Percentiles rank a stretch among this genome's conserved stretches.
phyloP scores from a whole-genome alignment of 2,113 vertebrate species.

The Percopsis transmontana region DNA sequence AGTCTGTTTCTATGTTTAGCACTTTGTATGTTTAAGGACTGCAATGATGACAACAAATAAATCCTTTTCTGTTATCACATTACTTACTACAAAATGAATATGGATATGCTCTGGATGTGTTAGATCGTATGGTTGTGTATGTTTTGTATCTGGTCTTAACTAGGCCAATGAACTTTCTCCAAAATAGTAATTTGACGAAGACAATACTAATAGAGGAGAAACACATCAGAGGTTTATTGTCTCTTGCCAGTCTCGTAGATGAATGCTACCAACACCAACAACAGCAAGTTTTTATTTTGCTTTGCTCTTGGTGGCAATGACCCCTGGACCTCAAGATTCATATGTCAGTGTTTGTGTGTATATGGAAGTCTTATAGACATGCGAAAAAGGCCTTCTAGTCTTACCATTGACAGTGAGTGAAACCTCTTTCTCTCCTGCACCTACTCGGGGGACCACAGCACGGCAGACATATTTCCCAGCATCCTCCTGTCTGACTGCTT shows the following conservation, averaged over 20 bases:
- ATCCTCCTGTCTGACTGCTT: constrained; percentile 93
- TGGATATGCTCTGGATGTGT: not conserved
- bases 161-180: constrained; percentile 23
- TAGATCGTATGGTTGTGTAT: not conserved
- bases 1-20: constrained; percentile 15
- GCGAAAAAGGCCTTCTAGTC: constrained; percentile 24
- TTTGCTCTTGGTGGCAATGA: constrained; percentile 40
- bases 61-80: constrained; percentile 24
- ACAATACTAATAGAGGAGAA: not conserved
- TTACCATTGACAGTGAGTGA: constrained; percentile 96
- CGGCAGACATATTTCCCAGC: constrained; percentile 96
- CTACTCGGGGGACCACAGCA: constrained; percentile 93
- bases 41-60: constrained; percentile 13
- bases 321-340: constrained; percentile 29
- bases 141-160: constrained; percentile 18
- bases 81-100: constrained; percentile 19
- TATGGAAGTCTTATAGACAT: constrained; percentile 1
- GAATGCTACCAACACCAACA: too few species aligned
- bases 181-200: not conserved
- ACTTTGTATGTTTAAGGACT: constrained; percentile 13
- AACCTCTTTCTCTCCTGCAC: constrained; percentile 92
- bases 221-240: not conserved
- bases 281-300: constrained; percentile 32
- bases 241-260: too few species aligned
- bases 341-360: constrained; percentile 4